A percentile compares a stretch with the other conserved stretches of the same genome.
These are phyloP conservation scores for Holothuria glaberrima DNA, from an alignment of 35 echinoderm and acorn worm species.

Conservation along the genomic window DNA sequence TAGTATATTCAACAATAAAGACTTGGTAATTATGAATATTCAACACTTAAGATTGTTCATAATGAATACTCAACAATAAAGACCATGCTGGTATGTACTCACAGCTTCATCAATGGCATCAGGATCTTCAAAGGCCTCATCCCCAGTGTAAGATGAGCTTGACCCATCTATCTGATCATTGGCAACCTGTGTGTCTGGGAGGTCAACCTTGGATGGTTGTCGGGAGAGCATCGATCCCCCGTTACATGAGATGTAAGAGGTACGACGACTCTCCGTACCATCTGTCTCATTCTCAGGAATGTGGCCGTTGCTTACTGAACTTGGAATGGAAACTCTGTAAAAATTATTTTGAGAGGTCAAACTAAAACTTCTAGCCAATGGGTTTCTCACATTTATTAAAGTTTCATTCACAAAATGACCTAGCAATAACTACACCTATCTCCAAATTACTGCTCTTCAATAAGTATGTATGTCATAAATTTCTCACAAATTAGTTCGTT, in stretches of 20 bases:
- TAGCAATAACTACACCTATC: too few relatives aligned
- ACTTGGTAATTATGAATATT: too few relatives aligned
- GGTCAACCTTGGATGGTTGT: constrained; percentile 57
- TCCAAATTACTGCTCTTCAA: too few relatives aligned
- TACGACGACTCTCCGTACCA: constrained; percentile 74
- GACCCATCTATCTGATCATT: constrained; percentile 25
- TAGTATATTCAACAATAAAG: too few relatives aligned
- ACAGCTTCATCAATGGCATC: constrained; percentile 93
- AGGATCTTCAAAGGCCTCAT: constrained; percentile 74
- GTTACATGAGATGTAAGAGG: constrained; percentile 94
- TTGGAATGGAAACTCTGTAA: constrained; percentile 69
- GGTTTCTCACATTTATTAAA: too few relatives aligned
- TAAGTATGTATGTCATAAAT: too few relatives aligned
- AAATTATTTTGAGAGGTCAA: neutral
- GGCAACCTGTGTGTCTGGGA: neutral
- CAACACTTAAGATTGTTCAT: too few relatives aligned
- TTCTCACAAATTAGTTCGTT: too few relatives aligned
- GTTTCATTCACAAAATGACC: too few relatives aligned
- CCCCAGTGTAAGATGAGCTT: neutral
- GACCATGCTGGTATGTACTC: constrained; percentile 41
- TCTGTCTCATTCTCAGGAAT: constrained; percentile 82
- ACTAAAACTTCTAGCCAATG: too few relatives aligned
- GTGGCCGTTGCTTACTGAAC: constrained; percentile 82
- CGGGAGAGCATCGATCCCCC: constrained; percentile 76
- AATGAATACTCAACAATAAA: too few relatives aligned